Conservation (phyloP, 2,888 invertebrate genomes). For the Metellina segmentata region DNA sequence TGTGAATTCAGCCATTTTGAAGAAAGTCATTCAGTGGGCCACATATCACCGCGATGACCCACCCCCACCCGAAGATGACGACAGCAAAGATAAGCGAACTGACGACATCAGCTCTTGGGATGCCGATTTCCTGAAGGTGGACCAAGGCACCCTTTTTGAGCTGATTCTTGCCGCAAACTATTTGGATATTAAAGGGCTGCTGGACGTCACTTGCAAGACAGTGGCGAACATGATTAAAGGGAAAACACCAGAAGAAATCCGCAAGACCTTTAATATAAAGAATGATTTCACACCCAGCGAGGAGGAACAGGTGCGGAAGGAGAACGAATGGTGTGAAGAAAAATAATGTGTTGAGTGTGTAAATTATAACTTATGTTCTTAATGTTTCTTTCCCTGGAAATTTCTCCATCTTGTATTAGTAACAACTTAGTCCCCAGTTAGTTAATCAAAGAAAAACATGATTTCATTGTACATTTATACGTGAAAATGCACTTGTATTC, state of each 20-base stretch:
- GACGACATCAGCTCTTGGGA: conserved; percentile 99
- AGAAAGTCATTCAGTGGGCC: conserved; percentile 89
- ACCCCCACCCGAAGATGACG: conserved; percentile 97
- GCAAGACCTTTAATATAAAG: conserved; percentile 97
- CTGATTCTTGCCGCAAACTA: conserved; percentile 98
- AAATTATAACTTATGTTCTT: neutral
- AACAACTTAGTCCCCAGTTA: neutral
- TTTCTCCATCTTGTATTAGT: neutral
- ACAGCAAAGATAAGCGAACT: conserved; percentile 98
- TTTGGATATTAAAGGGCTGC: conserved; percentile 94
- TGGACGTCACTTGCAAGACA: conserved; percentile 98
- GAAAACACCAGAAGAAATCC: conserved; percentile 97
- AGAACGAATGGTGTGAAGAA: conserved; percentile 97
- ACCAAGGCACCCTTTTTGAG: conserved; percentile 97
- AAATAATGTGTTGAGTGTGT: conserved; percentile 83
- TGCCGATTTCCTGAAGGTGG: conserved; percentile 98
- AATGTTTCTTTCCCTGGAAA: neutral
- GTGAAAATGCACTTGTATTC: neutral
- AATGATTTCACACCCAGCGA: conserved; percentile 95
- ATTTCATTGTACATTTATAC: neutral
- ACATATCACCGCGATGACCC: conserved; percentile 96
- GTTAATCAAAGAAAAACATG: neutral
- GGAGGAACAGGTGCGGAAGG: conserved; percentile 95
- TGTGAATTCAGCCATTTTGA: conserved; percentile 97
- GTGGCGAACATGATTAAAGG: conserved; percentile 99